Conservation (phyloP, 1,140 invertebrate genomes). For the Listronotus oregonensis region DNA sequence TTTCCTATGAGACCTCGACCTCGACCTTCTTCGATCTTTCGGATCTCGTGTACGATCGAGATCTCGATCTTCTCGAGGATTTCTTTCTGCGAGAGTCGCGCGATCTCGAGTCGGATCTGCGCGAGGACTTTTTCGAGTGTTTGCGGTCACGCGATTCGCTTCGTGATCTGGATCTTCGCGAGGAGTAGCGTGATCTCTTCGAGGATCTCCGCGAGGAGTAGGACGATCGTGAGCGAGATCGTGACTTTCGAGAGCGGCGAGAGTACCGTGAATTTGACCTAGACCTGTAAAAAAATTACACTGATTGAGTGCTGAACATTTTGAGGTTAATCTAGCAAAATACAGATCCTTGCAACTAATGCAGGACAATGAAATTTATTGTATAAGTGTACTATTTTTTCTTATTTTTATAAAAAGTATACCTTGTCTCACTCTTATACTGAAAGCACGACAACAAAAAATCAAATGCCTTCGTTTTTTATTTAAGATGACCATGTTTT, state of each 20-base stretch:
- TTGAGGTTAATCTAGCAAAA: no score
- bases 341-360: no score
- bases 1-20: conserved; percentile 24
- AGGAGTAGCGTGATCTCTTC: conserved; percentile 19
- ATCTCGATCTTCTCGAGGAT: conserved; percentile 21
- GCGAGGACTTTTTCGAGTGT: not conserved
- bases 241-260: conserved; percentile 19
- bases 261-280: conserved; percentile 31
- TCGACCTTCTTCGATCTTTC: conserved; percentile 35
- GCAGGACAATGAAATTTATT: no score
- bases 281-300: conserved; percentile 4
- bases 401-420: no score
- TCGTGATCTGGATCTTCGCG: conserved; percentile 18
- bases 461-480: no score
- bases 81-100: conserved; percentile 7
- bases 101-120: conserved; percentile 24
- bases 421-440: no score
- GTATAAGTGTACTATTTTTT: no score
- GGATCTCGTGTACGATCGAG: conserved; percentile 30
- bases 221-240: conserved; percentile 11
- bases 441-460: no score
- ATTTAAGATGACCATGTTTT: no score
- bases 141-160: conserved; percentile 13
- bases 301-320: no score
- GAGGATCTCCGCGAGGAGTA: conserved; percentile 22